Evolutionary conservation across 2,797 vertebrate genomes (phyloP), one percentile per base, ranked within the genome.

Genomic region (Schizothorax lantsangensis): DNA sequence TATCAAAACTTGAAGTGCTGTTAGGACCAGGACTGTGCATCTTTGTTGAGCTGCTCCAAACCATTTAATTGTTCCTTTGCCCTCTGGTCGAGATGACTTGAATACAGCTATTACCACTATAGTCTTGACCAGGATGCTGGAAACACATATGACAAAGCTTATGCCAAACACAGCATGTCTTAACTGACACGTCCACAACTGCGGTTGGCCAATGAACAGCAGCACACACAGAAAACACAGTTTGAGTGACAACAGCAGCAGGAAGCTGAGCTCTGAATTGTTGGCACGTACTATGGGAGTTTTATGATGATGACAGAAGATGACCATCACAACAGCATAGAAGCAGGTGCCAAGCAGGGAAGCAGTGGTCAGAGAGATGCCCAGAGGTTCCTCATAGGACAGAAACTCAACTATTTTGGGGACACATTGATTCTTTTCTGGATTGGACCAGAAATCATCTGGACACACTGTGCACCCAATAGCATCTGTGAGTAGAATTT

Each of bases 201-300:
- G 30, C 30, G 30, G 30, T 30, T 30, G 30, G 30, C 30, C 30
- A 30, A 30, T 30, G 30, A 30, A 30, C 30, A 30, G 30, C 30
- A 30, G 30, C 30, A 30, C 30, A 30, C 30, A 30, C 30, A 30
- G 30, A 30, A 30, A 91, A 77, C 89, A 90, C 38, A 90, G 64
- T 82, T 62, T 88, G 33, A 90, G 84, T 7, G 88, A 88, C 38
- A 84, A 17, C 79, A 91, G 54, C 40, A 90, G 38, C 36, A 91
- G 72, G 40, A 90, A 91, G 80, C 87, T 90, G 72, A 91, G 86
- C 62, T 91, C 90, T 11, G 90, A 90, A 81, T 90, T 91, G 85
- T 90, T 88, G 30, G 90, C 87, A 26, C 82, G 87, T 59, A 91
- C 88, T 11, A 89, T 69, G 2, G 88, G 88, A 19, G 88, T 89